These are phyloP conservation scores for Pectinophora gossypiella DNA, from an alignment of 1,140 invertebrate species.

Conservation along the genomic window DNA sequence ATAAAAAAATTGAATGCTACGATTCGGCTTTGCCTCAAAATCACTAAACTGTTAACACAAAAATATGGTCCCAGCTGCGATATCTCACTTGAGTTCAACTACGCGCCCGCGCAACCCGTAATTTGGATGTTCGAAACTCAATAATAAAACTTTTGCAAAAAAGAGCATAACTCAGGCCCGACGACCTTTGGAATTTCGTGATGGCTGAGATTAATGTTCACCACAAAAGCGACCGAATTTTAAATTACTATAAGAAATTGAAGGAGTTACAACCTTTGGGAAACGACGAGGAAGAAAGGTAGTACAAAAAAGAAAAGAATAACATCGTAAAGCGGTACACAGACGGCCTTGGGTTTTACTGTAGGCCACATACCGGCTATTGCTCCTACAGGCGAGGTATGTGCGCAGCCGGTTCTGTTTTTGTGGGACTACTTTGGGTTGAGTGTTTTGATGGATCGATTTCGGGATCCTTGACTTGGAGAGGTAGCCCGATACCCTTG, in stretches of 20 bases:
- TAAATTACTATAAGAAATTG: constrained; percentile 2
- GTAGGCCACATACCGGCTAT: constrained; percentile 64
- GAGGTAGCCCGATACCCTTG: neutral
- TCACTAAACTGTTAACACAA: no score
- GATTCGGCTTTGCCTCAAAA: no score
- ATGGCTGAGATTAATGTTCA: constrained; percentile 12
- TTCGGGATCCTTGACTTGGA: constrained; percentile 22
- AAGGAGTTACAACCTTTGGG: constrained; percentile 26
- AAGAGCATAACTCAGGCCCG: constrained; percentile 52
- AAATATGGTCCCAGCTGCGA: no score
- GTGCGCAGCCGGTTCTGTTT: constrained; percentile 41
- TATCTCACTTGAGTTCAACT: neutral
- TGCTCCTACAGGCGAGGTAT: constrained; percentile 33
- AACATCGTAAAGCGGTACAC: constrained; percentile 57
- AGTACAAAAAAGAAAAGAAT: constrained; percentile 53
- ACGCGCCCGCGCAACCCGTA: constrained; percentile 41
- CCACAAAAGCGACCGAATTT: constrained; percentile 11
- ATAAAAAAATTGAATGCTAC: no score
- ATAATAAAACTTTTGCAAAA: constrained; percentile 59
- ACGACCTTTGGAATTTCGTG: constrained; percentile 60
- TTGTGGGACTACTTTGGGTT: constrained; percentile 29
- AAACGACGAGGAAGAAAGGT: constrained; percentile 47
- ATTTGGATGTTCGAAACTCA: constrained; percentile 26
- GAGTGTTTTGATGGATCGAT: constrained; percentile 36
- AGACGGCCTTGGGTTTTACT: constrained; percentile 63